phyloP scores from a whole-genome alignment of 2,888 invertebrate species.

The Noctua janthina region DNA sequence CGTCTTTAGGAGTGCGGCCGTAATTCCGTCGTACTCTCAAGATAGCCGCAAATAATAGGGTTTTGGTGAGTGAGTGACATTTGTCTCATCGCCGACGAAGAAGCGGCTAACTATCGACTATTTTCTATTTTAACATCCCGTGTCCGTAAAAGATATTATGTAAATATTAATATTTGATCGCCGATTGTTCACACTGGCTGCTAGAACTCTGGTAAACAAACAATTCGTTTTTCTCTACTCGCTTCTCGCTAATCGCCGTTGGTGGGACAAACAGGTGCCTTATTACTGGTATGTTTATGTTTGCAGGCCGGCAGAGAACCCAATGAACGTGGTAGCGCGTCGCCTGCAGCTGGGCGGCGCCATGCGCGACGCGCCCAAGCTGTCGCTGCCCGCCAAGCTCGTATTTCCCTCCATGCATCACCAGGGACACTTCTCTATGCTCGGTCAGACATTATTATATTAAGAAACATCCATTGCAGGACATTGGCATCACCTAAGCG shows the following conservation, averaged over 20 bases:
- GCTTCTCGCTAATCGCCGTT: neutral
- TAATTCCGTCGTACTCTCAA: too few species aligned
- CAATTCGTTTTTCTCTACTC: neutral
- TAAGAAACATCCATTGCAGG: neutral
- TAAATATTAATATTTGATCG: too few species aligned
- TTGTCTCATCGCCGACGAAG: neutral
- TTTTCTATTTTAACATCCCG: neutral
- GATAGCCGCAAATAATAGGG: too few species aligned
- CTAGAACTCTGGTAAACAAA: too few species aligned
- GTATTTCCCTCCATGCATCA: conserved; percentile 99
- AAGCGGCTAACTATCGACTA: neutral
- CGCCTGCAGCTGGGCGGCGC: conserved; percentile 97
- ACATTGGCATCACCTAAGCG: neutral
- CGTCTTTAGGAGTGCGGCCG: too few species aligned
- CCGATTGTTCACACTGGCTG: too few species aligned
- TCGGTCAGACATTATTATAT: conserved; percentile 84
- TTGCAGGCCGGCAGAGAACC: conserved; percentile 95
- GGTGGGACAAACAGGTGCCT: neutral
- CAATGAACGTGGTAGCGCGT: conserved; percentile 97
- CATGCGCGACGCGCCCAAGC: conserved; percentile 97
- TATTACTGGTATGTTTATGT: neutral
- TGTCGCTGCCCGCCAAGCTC: conserved; percentile 98
- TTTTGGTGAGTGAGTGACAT: too few species aligned
- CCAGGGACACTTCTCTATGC: conserved; percentile 99
- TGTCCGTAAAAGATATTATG: neutral